Evolutionary conservation across 2,113 vertebrate species (phyloP), one percentile per base, ranked within the genome.

Genomic region (Chloebia gouldiae): DNA sequence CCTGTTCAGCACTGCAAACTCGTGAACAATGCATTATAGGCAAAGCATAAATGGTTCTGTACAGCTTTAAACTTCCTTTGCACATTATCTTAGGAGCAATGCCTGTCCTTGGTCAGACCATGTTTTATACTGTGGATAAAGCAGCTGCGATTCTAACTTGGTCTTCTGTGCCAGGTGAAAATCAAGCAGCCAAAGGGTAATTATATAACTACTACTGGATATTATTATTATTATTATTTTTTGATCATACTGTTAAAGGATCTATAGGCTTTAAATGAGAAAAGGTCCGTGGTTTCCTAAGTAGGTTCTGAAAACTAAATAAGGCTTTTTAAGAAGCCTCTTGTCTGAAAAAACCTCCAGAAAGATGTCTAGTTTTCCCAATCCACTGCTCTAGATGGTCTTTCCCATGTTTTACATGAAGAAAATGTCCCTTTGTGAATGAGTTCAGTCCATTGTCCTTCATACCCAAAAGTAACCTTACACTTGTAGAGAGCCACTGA

Each of bases 341-440:
- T 50, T 78, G 6, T 35, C 69, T 40, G 37, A 71, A 66, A 7
- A 25, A 11, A 18, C 27, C 15, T 60, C 49, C 44, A 75, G 81
- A 91, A 90, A 40, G 9, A n/a, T 31, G 18, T 15, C 9, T 11
- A 10, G 10, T 45, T 8, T 42, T 81, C 42, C 73, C 4, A 15
- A 1, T 27, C 15, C 33, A 35, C 53, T 81, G 42, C n/a, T 47
- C 53, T 7, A 23, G 56, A n/a, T 50, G 47, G 12, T 39, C 35
- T 27, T 93, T 75, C 24, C 8, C 10, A 59, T 39, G 76, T 89
- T 95, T 96, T 94, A 81, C 59, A 90, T 90, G 93, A 57, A 91
- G 96, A 97, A 97, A 70, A 44, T 66, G 60, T 90, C 78, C 51
- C 84, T 81, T 93, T 88, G 91, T 53, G 65, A 97, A 85, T 35